phyloP scores from a whole-genome alignment of 37 sponge, comb jelly and placozoan genomes.

The Beroe forskalii region DNA sequence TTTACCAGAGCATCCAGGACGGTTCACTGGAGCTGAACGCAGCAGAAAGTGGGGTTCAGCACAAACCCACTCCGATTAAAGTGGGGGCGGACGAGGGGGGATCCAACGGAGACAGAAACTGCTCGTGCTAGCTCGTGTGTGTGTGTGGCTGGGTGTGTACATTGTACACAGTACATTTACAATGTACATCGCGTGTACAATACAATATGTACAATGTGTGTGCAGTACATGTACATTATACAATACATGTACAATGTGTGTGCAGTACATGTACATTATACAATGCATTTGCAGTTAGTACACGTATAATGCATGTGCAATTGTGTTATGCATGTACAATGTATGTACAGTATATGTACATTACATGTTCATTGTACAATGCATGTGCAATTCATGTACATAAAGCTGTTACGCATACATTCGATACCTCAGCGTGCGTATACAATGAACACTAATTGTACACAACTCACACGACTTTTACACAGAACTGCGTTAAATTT shows the following conservation, averaged over 20 bases:
- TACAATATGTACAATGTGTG: background rate
- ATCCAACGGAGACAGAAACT: slow-evolving; percentile 6
- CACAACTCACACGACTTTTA: too few relatives aligned
- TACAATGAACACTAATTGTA: too few relatives aligned
- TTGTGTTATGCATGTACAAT: too few relatives aligned
- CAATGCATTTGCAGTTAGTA: too few relatives aligned
- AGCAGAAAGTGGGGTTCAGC: slow-evolving; percentile 92
- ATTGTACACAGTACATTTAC: background rate
- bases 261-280: too few relatives aligned
- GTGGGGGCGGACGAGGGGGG: slow-evolving; percentile 3
- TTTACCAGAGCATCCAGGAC: slow-evolving; percentile 98
- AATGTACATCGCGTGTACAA: background rate
- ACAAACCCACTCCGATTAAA: slow-evolving; percentile 71
- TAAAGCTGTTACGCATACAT: too few relatives aligned
- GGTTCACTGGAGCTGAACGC: slow-evolving; percentile 93
- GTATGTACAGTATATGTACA: background rate
- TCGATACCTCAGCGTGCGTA: too few relatives aligned
- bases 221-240: too few relatives aligned
- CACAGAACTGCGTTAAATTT: background rate
- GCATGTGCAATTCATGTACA: too few relatives aligned
- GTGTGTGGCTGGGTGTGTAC: background rate
- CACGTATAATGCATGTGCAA: too few relatives aligned
- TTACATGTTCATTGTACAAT: too few relatives aligned
- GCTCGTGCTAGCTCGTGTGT: background rate
- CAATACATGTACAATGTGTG: background rate